Percentiles rank a stretch among this genome's conserved stretches.
phyloP scores from a whole-genome alignment of 2,797 vertebrate genomes.

The Hippocampus kuda region DNA sequence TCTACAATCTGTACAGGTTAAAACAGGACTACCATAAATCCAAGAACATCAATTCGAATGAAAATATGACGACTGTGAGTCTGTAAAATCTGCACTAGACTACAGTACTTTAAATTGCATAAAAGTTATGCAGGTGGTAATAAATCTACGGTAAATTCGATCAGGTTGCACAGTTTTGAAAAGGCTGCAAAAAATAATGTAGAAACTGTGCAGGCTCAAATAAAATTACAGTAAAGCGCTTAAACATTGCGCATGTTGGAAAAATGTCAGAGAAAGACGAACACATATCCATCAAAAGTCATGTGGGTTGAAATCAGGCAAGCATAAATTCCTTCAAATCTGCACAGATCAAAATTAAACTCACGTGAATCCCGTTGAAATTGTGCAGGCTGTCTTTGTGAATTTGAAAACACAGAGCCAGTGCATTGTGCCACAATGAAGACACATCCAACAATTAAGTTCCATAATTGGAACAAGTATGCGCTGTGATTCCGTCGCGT shows the following conservation, averaged over 20 bases:
- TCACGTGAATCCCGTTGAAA: neutral
- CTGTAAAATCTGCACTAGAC: too few species aligned
- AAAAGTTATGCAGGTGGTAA: too few species aligned
- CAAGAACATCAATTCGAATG: too few species aligned
- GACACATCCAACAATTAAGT: constrained; percentile 26
- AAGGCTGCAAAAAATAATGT: neutral
- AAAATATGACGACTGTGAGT: too few species aligned
- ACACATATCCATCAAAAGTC: too few species aligned
- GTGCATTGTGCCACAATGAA: constrained; percentile 25
- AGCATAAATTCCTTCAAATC: neutral
- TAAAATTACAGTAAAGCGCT: neutral
- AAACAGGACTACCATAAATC: too few species aligned
- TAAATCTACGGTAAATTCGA: too few species aligned
- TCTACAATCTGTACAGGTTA: too few species aligned
- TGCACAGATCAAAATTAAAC: neutral
- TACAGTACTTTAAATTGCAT: too few species aligned
- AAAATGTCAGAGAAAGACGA: too few species aligned
- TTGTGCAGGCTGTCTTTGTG: neutral
- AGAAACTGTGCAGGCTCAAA: neutral
- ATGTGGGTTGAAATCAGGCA: neutral
- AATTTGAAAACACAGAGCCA: constrained; percentile 27
- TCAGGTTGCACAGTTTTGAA: too few species aligned
- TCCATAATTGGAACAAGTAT: constrained; percentile 36
- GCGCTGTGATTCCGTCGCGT: too few species aligned
- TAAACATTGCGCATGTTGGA: neutral